Evolutionary conservation across 2,797 vertebrate genomes (phyloP).

Genomic region (Remorina albescens): DNA sequence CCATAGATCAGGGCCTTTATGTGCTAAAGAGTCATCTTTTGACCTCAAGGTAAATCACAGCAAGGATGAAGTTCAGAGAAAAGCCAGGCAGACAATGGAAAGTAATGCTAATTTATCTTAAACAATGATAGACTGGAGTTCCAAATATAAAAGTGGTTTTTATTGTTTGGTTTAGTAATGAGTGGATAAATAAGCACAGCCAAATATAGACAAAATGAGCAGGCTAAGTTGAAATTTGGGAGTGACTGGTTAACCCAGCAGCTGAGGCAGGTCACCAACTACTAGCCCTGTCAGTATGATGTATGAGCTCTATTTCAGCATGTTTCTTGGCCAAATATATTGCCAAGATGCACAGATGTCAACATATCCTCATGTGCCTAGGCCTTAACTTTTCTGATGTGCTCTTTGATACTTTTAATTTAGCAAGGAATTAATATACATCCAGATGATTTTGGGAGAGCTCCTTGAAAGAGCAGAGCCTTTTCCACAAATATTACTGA

Average conservation of each 20-base stretch:
- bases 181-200: constrained; percentile 5
- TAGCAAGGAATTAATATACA: neutral
- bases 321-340: neutral
- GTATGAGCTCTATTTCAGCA: neutral
- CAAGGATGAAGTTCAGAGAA: neutral
- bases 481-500: neutral
- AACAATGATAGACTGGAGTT: neutral
- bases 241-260: neutral
- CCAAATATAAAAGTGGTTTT: constrained; percentile 7
- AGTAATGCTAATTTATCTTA: neutral
- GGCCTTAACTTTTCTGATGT: neutral
- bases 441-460: neutral
- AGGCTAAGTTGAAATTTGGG: constrained; percentile 15
- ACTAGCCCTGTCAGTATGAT: neutral
- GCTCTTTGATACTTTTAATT: neutral
- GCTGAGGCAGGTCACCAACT: neutral
- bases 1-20: constrained; percentile 39
- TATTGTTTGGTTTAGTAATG: constrained; percentile 20
- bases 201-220: constrained; percentile 15
- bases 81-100: neutral
- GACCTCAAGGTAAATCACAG: neutral
- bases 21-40: constrained; percentile 10
- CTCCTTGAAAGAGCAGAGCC: neutral
- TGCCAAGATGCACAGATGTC: neutral
- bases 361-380: neutral